Conservation (phyloP, 2,797 vertebrate species). For the Lycodopsis pacificus region DNA sequence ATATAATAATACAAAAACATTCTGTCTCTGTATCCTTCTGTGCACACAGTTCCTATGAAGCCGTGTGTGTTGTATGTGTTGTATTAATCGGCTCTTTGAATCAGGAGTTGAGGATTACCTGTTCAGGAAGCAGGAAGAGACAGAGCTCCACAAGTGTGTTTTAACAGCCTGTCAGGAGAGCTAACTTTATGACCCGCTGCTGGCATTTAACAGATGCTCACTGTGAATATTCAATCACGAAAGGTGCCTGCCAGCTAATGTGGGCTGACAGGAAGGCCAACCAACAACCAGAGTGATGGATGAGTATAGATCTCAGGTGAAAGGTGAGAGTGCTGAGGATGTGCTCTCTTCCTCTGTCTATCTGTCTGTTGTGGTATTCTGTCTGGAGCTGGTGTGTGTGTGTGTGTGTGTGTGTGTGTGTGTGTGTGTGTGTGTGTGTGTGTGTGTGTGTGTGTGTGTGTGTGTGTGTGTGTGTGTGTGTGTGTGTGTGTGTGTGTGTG, state of each 20-base stretch:
- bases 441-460: slow-evolving; percentile 15
- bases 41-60: neutral
- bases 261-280: slow-evolving; percentile 35
- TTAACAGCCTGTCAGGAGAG: slow-evolving; percentile 47
- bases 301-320: slow-evolving; percentile 56
- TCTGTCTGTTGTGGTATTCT: slow-evolving; percentile 49
- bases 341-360: slow-evolving; percentile 46
- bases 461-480: slow-evolving; percentile 16
- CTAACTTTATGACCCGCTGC: slow-evolving; percentile 36
- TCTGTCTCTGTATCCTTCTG: neutral
- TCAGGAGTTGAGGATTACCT: slow-evolving; percentile 66
- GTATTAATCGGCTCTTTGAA: slow-evolving; percentile 62
- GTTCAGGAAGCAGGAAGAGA: slow-evolving; percentile 68
- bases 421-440: slow-evolving; percentile 35
- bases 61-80: slow-evolving; percentile 1
- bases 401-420: slow-evolving; percentile 18
- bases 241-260: slow-evolving; percentile 17
- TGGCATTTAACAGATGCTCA: slow-evolving; percentile 21
- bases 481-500: slow-evolving; percentile 29
- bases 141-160: slow-evolving; percentile 40
- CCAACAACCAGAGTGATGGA: slow-evolving; percentile 33
- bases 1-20: neutral
- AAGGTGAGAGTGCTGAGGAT: slow-evolving; percentile 69
- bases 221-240: slow-evolving; percentile 52
- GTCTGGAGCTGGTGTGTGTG: slow-evolving; percentile 40